Evolutionary conservation across 2,113 vertebrate genomes (phyloP).

Genomic region (Lepisosteus oculatus): DNA sequence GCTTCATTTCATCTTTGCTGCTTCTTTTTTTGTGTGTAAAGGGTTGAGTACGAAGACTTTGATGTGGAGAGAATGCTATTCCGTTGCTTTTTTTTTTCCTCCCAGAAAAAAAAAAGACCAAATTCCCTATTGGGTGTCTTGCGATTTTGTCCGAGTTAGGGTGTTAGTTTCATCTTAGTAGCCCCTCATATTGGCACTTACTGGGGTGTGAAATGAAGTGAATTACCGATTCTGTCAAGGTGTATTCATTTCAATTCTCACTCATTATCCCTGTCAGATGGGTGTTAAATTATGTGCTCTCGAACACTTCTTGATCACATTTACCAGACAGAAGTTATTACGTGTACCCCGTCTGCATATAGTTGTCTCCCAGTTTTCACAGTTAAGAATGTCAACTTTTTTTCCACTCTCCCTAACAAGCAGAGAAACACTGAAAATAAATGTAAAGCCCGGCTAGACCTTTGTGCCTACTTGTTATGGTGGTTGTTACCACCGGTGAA

Average conservation of each 20-base stretch:
- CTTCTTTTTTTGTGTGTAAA: constrained; percentile 9
- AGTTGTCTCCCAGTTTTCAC: constrained; percentile 66
- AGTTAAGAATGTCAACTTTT: constrained; percentile 69
- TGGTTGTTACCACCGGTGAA: constrained; percentile 59
- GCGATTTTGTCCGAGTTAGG: not conserved
- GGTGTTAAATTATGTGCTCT: constrained; percentile 72
- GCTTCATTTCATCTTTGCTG: constrained; percentile 15
- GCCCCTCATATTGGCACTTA: constrained; percentile 17
- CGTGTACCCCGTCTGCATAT: constrained; percentile 62
- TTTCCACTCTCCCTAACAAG: constrained; percentile 59
- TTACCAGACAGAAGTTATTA: constrained; percentile 64
- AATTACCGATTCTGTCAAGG: constrained; percentile 62
- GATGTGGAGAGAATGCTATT: constrained; percentile 8
- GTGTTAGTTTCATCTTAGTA: not conserved
- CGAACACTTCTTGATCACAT: constrained; percentile 59
- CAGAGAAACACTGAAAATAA: constrained; percentile 46
- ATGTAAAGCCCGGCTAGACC: constrained; percentile 26
- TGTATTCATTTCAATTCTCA: constrained; percentile 72
- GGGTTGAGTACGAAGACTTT: constrained; percentile 15
- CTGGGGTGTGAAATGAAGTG: constrained; percentile 60
- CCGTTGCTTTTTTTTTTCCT: too few relatives aligned
- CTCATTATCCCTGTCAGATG: constrained; percentile 65
- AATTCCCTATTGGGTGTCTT: too few relatives aligned
- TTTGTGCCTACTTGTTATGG: constrained; percentile 25
- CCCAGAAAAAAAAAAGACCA: too few relatives aligned